A percentile compares a stretch with the other conserved stretches of the same genome.
Conservation (phyloP, 2,888 invertebrate species). For the Drosophila meridiana region DNA sequence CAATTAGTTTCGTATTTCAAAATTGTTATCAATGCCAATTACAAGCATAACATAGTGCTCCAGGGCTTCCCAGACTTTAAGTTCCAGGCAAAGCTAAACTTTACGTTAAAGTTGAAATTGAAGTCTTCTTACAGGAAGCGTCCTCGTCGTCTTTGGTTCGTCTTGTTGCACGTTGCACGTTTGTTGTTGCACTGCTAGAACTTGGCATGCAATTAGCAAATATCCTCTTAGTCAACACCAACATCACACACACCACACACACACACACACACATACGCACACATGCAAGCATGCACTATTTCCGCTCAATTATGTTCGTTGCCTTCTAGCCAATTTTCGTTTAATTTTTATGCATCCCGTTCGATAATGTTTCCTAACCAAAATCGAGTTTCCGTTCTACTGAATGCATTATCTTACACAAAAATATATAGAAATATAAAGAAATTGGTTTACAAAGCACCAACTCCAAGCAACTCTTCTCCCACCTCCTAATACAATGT, state of each 20-base stretch:
- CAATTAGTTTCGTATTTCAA: constrained; percentile 59
- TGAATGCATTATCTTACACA: constrained; percentile 16
- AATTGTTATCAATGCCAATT: constrained; percentile 56
- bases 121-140: constrained; percentile 5
- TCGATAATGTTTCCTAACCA: constrained; percentile 26
- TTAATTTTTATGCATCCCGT: constrained; percentile 38
- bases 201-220: constrained; percentile 54
- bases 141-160: constrained; percentile 3
- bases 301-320: constrained; percentile 50
- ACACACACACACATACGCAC: constrained; percentile 21
- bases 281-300: constrained; percentile 43
- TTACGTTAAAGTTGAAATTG: constrained; percentile 10
- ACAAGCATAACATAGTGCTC: constrained; percentile 7
- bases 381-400: constrained; percentile 10
- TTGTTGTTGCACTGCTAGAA: constrained; percentile 37
- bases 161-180: constrained; percentile 35
- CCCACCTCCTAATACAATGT: constrained; percentile 27
- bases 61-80: not conserved
- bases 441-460: constrained; percentile 28
- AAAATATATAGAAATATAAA: constrained; percentile 9
- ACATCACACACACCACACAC: constrained; percentile 16
- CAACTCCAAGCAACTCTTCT: constrained; percentile 14
- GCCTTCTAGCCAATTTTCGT: constrained; percentile 30
- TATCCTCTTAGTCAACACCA: constrained; percentile 29
- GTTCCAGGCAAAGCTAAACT: not conserved